Evolutionary conservation across 2,113 vertebrate species (phyloP).

Genomic region (Gymnogyps californianus): DNA sequence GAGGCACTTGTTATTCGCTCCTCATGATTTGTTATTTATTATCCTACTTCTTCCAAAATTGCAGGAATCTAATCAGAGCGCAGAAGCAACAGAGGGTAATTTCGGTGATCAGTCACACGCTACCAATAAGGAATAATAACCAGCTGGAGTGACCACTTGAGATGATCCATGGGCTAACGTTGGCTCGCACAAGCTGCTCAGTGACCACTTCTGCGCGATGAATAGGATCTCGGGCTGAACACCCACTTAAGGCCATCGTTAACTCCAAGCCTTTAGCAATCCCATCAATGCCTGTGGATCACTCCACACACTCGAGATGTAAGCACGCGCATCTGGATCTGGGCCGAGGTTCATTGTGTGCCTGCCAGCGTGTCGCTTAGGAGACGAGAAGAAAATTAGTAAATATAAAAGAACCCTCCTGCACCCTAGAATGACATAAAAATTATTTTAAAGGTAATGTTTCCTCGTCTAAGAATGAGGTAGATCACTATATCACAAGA

Average conservation of each 20-base stretch:
- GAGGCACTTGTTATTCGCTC: background rate
- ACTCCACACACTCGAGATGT: accelerated
- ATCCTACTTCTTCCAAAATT: background rate
- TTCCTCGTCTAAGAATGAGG: background rate
- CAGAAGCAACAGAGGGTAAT: background rate
- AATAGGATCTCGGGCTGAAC: background rate
- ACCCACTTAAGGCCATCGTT: background rate
- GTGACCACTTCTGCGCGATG: background rate
- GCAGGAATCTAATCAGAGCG: background rate
- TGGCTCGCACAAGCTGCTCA: background rate
- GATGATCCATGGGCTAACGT: background rate
- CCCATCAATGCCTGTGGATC: background rate
- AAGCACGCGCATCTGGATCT: accelerated
- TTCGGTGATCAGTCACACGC: background rate
- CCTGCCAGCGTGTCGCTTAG: background rate
- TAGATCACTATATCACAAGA: background rate
- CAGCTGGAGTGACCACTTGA: background rate
- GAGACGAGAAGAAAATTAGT: background rate
- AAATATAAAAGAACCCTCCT: background rate
- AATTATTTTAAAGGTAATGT: background rate
- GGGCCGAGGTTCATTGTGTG: accelerated
- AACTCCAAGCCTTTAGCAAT: background rate
- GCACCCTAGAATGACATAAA: background rate
- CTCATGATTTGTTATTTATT: conserved; percentile 24
- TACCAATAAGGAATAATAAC: background rate